Conservation (phyloP, 1,140 invertebrate species). For the Drosophila saltans region DNA sequence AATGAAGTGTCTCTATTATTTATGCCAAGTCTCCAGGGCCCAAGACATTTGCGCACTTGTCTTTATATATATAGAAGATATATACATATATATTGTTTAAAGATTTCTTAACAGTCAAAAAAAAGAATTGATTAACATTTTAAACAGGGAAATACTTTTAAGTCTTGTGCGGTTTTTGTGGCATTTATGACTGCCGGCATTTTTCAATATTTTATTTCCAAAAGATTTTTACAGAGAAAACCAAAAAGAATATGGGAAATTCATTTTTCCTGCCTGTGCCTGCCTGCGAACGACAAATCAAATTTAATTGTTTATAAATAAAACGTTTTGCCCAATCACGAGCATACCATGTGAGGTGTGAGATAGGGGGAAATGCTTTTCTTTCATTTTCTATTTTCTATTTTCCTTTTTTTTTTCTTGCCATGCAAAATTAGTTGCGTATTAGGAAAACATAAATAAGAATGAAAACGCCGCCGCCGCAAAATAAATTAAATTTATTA, state of each 20-base stretch:
- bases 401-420: constrained; percentile 24
- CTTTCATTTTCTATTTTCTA: constrained; percentile 2
- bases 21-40: constrained; percentile 9
- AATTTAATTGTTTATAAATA: constrained; percentile 82
- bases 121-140: constrained; percentile 71
- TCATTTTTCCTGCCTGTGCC: constrained; percentile 32
- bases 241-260: constrained; percentile 26
- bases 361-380: neutral
- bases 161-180: constrained; percentile 40
- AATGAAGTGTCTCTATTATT: constrained; percentile 12
- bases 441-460: constrained; percentile 79
- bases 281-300: constrained; percentile 72
- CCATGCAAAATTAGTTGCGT: constrained; percentile 74
- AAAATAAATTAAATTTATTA: constrained; percentile 73
- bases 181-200: constrained; percentile 64
- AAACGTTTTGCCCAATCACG: constrained; percentile 77
- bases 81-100: neutral
- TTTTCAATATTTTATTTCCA: constrained; percentile 72
- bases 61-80: constrained; percentile 1
- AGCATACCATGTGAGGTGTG: constrained; percentile 12
- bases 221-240: constrained; percentile 36
- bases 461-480: constrained; percentile 46
- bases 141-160: constrained; percentile 75
- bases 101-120: constrained; percentile 4
- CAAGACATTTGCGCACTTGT: constrained; percentile 19